Percentiles rank a stretch among this genome's conserved stretches.
phyloP scores from a whole-genome alignment of 2,113 vertebrate species.

The Salvelinus sp. region DNA sequence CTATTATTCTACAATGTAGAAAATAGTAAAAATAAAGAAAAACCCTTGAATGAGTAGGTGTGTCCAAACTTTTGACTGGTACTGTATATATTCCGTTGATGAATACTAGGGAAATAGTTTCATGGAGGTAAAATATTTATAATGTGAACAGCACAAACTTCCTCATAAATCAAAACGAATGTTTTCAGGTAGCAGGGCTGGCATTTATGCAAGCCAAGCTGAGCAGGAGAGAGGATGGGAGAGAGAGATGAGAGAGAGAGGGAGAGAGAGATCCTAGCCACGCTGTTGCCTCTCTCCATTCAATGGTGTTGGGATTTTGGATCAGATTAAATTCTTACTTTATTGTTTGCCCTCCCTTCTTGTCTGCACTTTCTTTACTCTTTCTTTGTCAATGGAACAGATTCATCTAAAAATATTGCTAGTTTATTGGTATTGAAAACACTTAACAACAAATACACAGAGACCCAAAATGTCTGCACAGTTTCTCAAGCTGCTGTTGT shows the following conservation, averaged over 20 bases:
- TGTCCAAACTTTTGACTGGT: too few species aligned
- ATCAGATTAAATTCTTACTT: not conserved
- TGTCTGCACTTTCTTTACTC: too few species aligned
- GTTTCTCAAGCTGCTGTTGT: not conserved
- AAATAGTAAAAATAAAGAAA: too few species aligned
- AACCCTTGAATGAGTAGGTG: too few species aligned
- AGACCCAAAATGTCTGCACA: constrained; percentile 3
- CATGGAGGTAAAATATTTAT: constrained; percentile 85
- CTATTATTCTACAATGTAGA: too few species aligned
- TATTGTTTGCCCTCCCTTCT: not conserved
- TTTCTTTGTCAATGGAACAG: not conserved
- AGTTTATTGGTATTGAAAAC: not conserved
- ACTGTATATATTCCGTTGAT: constrained; percentile 65
- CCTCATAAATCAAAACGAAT: constrained; percentile 81
- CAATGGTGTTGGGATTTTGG: not conserved
- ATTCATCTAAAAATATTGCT: not conserved
- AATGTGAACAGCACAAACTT: constrained; percentile 77
- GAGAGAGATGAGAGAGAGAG: not conserved
- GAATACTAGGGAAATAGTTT: constrained; percentile 84
- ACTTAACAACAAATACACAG: too few species aligned
- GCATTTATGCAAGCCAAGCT: constrained; percentile 73
- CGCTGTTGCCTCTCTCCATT: not conserved
- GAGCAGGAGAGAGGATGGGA: not conserved
- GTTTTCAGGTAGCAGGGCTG: constrained; percentile 74
- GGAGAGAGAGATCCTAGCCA: not conserved